Percentiles rank a stretch among this genome's conserved stretches.
phyloP scores from a whole-genome alignment of 2,797 vertebrate genomes.

The Anguilla obscura region DNA sequence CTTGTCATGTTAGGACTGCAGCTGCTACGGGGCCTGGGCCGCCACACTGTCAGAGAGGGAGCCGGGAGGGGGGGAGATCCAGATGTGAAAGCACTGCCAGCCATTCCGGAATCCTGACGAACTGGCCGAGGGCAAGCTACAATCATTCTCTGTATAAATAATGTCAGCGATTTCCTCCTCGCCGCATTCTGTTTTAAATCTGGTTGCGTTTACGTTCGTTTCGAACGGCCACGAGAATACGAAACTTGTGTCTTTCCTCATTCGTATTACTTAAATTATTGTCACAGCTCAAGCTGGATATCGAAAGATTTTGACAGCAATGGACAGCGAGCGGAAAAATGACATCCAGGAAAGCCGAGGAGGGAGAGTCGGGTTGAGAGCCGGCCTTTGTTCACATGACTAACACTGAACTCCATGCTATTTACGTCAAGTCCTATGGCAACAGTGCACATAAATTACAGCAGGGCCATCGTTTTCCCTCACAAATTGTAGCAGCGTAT shows the following conservation, averaged over 20 bases:
- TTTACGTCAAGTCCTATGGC: constrained; percentile 52
- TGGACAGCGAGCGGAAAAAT: constrained; percentile 22
- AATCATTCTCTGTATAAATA: constrained; percentile 46
- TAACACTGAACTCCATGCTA: constrained; percentile 37
- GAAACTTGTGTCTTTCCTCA: constrained; percentile 26
- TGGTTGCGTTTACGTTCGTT: constrained; percentile 26
- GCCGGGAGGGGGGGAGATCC: constrained; percentile 61
- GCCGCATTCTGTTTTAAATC: constrained; percentile 27
- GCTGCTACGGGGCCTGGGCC: constrained; percentile 76
- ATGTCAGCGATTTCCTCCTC: constrained; percentile 31
- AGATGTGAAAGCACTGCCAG: constrained; percentile 66
- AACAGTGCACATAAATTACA: constrained; percentile 60
- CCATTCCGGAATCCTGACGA: constrained; percentile 48
- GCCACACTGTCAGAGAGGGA: constrained; percentile 57
- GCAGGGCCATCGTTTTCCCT: constrained; percentile 58
- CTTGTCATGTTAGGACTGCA: constrained; percentile 78
- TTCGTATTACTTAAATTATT: constrained; percentile 32
- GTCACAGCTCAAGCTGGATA: constrained; percentile 23
- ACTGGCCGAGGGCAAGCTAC: constrained; percentile 42
- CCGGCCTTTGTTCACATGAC: constrained; percentile 29
- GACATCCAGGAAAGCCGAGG: neutral
- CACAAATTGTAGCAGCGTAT: constrained; percentile 67
- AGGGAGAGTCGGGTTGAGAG: constrained; percentile 24
- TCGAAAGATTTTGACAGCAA: constrained; percentile 25
- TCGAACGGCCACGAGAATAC: constrained; percentile 23